phyloP scores from a whole-genome alignment of 2,888 invertebrate genomes.

The Catocala nupta region DNA sequence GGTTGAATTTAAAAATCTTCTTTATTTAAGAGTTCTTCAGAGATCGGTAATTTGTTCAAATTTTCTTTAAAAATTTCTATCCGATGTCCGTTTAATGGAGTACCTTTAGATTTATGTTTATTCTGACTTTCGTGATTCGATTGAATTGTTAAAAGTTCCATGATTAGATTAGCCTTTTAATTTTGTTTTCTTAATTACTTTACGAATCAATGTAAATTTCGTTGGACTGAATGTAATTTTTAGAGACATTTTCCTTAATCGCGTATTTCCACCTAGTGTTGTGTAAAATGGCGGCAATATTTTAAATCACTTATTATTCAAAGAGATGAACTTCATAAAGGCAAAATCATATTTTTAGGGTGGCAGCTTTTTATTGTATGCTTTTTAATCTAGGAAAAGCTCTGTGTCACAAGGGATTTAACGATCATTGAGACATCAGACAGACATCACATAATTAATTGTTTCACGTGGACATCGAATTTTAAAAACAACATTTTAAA shows the following conservation, averaged over 20 bases:
- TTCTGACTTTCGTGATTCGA: constrained; percentile 73
- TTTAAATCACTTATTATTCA: too few relatives aligned
- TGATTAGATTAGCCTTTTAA: constrained; percentile 63
- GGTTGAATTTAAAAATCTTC: constrained; percentile 77
- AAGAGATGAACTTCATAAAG: too few relatives aligned
- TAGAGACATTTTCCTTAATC: neutral
- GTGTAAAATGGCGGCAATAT: too few relatives aligned
- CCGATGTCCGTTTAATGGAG: constrained; percentile 81
- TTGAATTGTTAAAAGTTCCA: constrained; percentile 70
- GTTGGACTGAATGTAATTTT: neutral
- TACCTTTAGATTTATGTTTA: constrained; percentile 69
- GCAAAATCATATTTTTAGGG: too few relatives aligned
- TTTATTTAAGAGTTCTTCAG: constrained; percentile 72
- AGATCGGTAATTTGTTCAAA: constrained; percentile 82
- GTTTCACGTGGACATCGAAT: too few relatives aligned
- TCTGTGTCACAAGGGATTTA: too few relatives aligned
- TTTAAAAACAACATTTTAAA: too few relatives aligned
- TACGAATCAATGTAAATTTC: constrained; percentile 30
- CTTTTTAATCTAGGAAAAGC: too few relatives aligned
- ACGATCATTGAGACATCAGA: too few relatives aligned
- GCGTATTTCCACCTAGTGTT: too few relatives aligned
- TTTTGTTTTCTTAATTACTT: constrained; percentile 66
- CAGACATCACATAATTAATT: too few relatives aligned
- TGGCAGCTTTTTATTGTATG: too few relatives aligned
- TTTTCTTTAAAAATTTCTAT: constrained; percentile 77